phyloP scores from a whole-genome alignment of 2,888 invertebrate species.

The Agrochola macilenta region DNA sequence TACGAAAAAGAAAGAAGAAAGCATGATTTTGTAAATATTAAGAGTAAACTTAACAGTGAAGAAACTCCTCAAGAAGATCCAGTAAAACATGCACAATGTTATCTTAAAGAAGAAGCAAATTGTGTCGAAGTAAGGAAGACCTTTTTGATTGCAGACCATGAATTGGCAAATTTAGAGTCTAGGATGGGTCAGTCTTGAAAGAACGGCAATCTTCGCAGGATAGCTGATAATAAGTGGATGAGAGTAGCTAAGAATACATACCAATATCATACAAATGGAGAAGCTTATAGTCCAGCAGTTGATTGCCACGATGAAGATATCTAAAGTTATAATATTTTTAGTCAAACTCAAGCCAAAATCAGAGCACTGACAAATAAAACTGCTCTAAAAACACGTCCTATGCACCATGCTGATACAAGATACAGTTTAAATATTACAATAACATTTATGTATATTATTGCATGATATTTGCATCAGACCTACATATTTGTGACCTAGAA shows the following conservation, averaged over 20 bases:
- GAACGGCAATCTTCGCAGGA: not conserved
- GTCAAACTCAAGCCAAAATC: no score
- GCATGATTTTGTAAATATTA: not conserved
- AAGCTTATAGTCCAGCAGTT: not conserved
- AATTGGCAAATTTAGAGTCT: not conserved
- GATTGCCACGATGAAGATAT: not conserved
- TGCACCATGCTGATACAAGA: not conserved
- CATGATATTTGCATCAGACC: slow-evolving; percentile 48
- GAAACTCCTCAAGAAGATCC: not conserved
- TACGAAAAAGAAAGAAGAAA: not conserved
- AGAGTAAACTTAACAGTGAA: not conserved
- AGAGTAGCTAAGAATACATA: not conserved
- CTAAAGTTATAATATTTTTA: not conserved
- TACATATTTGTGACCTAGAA: slow-evolving; percentile 55
- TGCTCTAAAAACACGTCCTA: not conserved
- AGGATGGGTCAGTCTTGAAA: no score
- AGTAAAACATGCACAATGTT: not conserved
- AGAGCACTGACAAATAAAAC: not conserved
- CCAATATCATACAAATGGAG: not conserved
- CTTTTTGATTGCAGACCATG: not conserved
- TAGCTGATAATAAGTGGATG: not conserved
- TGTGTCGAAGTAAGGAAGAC: not conserved
- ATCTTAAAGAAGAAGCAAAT: not conserved
- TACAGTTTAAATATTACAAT: slow-evolving; percentile 44
- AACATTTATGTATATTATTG: slow-evolving; percentile 40